Base-by-base conservation (phyloP, 2,797 vertebrate species). In the Cynodonichthys magdalenae region DNA sequence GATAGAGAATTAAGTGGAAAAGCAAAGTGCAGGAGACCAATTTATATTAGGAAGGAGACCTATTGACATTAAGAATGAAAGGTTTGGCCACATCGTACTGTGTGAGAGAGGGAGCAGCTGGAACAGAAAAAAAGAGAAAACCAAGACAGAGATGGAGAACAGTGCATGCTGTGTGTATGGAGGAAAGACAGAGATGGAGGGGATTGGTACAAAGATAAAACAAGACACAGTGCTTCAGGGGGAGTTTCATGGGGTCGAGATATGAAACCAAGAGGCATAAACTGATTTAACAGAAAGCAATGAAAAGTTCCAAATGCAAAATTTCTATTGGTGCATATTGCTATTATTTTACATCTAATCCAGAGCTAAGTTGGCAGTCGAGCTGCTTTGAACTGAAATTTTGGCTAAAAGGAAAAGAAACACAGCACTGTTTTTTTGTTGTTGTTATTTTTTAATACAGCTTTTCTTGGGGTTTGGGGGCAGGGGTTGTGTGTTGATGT, bases 271-370 rank as follows among this genome's bases (percentile, higher is more conserved):
- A 58, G 47, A 76, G 48, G 59, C 56, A 18, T 17, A 24, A 24
- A 61, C 17, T 66, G 60, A 77, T 59, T 82, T 53, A 82, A 66
- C 62, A 47, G 2, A 14, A 56, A 52, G 53, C 50, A 53, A 42
- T 34, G 58, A 39, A 54, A 49, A 72, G 15, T 56, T 34, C 48
- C 20, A 63, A 51, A 63, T 63, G 47, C 28, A 54, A 66, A 60
- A 70, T 76, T 72, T 55, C 75, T 82, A 80, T 83, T 78, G 77
- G 82, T 85, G 79, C 63, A 45, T 53, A 58, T 66, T 64, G 66
- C 66, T 53, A 54, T 78, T 74, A 54, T 69, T 60, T 55, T 71
- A 74, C 56, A 20, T 83, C 69, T 51, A 78, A 77, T 71, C 67
- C 42, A 44, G 48, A 11, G 59, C 68, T 75, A 69, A 71, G 50